Evolutionary conservation across 2,113 vertebrate species (phyloP), one percentile per base, ranked within the genome.

Genomic region (Clarias magur): DNA sequence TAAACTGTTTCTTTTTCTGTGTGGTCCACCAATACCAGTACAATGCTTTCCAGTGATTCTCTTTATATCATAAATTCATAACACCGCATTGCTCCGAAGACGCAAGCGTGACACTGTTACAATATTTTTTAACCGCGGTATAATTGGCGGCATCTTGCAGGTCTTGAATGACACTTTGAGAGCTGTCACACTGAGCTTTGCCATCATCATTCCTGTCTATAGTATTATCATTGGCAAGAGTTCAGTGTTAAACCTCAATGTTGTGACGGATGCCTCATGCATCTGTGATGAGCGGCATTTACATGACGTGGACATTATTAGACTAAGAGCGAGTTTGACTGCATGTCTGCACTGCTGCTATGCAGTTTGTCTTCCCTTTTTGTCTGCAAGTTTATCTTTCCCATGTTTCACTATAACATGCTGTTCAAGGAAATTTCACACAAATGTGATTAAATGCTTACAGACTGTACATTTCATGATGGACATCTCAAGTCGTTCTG

Each of bases 261-360:
- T 2, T 62, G 19, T 15, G 3, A 3, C 23, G 13, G 60, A 57
- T 30, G 62, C 8, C 21, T 78, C 25, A 16, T 30, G 6, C 34
- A 5, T 63, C 1, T 2, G 3, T 60, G 7, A 19, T 68, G 63
- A 81, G 82, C 63, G n/a, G 2, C 4, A 1, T 70, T n/a, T 23
- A 27, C 7, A 0, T 65, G 13, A 48, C 12, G n/a, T 38, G 38
- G 42, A 48, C 12, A 3, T 48, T 88, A 34, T 48, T 27, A n/a
- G 2, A 6, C 34, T 27, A 3, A 84, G 54, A 88, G 82, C 82
- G 80, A 67, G 86, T 87, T 63, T 30, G 34, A 75, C 86, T 53
- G n/a, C 68, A 25, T 82, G 17, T 25, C 59, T 83, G 9, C 48
- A 1, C 19, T 38, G 0, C 15, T 83, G 63, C 16, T 21, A 48